phyloP scores from a whole-genome alignment of 2,113 vertebrate genomes.

The Drymodes brunneopygia region DNA sequence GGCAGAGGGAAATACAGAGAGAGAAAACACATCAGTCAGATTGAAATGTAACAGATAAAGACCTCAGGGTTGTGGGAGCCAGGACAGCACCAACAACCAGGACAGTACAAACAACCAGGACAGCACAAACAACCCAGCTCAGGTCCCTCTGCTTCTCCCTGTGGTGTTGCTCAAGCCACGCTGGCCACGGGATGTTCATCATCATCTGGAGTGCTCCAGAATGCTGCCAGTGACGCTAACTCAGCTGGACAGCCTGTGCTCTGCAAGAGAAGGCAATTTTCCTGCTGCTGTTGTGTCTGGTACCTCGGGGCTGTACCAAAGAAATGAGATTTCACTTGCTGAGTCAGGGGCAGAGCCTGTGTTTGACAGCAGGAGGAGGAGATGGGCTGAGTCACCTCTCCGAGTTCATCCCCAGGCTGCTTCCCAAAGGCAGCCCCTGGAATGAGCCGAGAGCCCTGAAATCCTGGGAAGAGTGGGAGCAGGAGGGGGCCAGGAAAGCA shows the following conservation, averaged over 20 bases:
- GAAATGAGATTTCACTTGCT: not conserved
- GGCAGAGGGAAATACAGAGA: not conserved
- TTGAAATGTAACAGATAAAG: not conserved
- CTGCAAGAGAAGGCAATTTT: not conserved
- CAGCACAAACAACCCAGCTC: not conserved
- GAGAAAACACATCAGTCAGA: not conserved
- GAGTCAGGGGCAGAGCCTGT: not conserved
- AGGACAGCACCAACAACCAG: not conserved
- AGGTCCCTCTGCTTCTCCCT: not conserved
- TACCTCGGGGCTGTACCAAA: not conserved
- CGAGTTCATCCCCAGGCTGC: not conserved
- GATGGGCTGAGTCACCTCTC: not conserved
- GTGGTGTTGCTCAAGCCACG: not conserved
- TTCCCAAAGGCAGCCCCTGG: not conserved
- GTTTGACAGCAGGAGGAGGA: not conserved
- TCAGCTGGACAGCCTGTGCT: not conserved
- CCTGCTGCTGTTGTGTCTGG: not conserved
- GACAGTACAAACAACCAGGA: not conserved
- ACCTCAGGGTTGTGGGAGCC: not conserved
- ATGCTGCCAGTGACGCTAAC: not conserved
- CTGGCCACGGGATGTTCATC: fast-evolving
- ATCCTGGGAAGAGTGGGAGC: not conserved
- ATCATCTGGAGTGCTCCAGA: not conserved
- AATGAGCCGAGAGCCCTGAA: not conserved
- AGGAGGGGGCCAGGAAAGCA: not conserved